phyloP scores from a whole-genome alignment of 2,113 vertebrate species.

The Tychaedon coryphoeus region DNA sequence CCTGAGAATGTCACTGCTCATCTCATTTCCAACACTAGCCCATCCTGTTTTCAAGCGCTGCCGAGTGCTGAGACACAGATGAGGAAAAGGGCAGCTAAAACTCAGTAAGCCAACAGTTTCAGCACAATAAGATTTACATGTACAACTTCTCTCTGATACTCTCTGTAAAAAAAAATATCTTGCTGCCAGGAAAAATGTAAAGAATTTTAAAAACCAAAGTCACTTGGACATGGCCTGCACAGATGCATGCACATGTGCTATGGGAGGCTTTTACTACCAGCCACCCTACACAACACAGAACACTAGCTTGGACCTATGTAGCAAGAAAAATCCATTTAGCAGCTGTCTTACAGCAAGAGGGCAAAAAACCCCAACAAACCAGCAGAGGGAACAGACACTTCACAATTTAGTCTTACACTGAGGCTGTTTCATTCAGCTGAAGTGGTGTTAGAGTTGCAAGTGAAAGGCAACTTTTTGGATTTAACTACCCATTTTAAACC shows the following conservation, averaged over 20 bases:
- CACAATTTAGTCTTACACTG: background rate
- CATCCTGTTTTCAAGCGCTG: background rate
- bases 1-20: background rate
- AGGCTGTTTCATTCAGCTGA: background rate
- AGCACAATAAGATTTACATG: background rate
- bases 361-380: background rate
- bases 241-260: rapidly evolving
- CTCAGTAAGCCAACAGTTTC: background rate
- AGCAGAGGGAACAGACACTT: background rate
- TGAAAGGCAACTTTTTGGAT: background rate
- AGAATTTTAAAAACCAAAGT: background rate
- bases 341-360: background rate
- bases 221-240: too few species aligned
- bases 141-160: background rate
- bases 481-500: background rate
- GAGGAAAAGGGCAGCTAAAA: background rate
- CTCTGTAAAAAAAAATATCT: background rate
- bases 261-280: background rate
- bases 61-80: background rate
- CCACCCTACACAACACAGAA: background rate
- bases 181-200: background rate
- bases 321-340: background rate
- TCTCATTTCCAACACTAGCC: background rate
- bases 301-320: background rate
- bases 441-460: background rate